These are phyloP conservation scores for Mastacembelus armatus DNA, from an alignment of 2,797 vertebrate genomes.

Conservation along the genomic window DNA sequence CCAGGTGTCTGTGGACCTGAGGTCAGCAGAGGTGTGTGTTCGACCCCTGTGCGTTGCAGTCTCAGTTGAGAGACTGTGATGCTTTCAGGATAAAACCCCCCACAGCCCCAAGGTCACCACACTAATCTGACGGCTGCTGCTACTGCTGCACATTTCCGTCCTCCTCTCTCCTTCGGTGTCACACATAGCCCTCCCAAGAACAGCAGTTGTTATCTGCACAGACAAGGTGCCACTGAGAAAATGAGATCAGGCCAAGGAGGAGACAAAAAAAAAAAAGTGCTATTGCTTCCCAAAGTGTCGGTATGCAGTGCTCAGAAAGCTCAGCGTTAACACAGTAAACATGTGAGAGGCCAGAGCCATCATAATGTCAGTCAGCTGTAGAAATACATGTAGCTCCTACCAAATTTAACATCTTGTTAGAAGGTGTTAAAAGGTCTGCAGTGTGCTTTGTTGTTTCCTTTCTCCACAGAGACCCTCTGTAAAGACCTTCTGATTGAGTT, in stretches of 20 bases:
- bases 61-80: constrained; percentile 9
- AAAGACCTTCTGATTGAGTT: constrained; percentile 33
- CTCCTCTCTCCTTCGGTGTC: constrained; percentile 6
- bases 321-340: constrained; percentile 7
- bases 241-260: constrained; percentile 42
- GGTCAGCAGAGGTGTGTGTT: constrained; percentile 8
- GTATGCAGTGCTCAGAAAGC: constrained; percentile 15
- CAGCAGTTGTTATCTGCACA: constrained; percentile 35
- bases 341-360: constrained; percentile 26
- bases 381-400: constrained; percentile 21
- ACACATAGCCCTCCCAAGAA: constrained; percentile 28
- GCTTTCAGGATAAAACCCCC: constrained; percentile 41
- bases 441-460: constrained; percentile 19
- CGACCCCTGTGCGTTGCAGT: constrained; percentile 10
- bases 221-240: constrained; percentile 27
- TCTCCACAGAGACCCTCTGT: constrained; percentile 11
- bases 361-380: constrained; percentile 18
- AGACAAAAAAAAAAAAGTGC: constrained; percentile 13
- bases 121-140: constrained; percentile 28
- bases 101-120: constrained; percentile 69
- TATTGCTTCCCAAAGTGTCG: constrained; percentile 24
- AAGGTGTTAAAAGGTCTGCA: constrained; percentile 23
- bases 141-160: background rate
- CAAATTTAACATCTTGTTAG: constrained; percentile 38
- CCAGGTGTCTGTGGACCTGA: constrained; percentile 4